Evolutionary conservation across 1,140 invertebrate genomes (phyloP).

Genomic region (Ips typographus): DNA sequence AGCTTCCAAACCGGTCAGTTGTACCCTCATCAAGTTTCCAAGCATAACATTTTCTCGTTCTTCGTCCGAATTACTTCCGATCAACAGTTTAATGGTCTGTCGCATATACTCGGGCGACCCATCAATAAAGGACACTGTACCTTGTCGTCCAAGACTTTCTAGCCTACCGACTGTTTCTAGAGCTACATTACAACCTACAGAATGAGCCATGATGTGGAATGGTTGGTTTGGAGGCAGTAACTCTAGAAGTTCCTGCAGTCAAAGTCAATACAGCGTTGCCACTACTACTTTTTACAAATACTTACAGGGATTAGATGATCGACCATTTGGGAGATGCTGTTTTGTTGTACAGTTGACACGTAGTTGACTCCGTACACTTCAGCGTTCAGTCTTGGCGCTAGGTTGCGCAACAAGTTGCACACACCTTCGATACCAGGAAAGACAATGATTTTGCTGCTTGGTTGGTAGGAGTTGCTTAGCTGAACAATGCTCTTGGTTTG

Average conservation of each 20-base stretch:
- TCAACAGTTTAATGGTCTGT: too few relatives aligned
- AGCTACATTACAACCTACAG: not conserved
- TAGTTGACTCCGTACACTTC: not conserved
- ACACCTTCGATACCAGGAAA: not conserved
- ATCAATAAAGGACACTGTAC: not conserved
- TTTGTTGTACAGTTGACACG: not conserved
- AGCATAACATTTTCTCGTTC: not conserved
- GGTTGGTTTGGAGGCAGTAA: not conserved
- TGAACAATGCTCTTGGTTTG: not conserved
- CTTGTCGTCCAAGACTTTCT: not conserved
- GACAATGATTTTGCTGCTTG: not conserved
- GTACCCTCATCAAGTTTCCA: not conserved
- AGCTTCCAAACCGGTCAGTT: not conserved
- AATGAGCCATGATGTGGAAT: not conserved
- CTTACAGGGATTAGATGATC: not conserved
- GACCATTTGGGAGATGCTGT: not conserved
- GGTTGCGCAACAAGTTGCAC: not conserved
- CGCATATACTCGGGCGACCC: not conserved
- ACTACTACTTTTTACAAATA: not conserved
- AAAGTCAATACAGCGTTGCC: not conserved
- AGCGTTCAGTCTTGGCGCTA: not conserved
- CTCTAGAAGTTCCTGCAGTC: not conserved
- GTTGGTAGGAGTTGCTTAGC: not conserved
- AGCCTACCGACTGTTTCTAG: not conserved
- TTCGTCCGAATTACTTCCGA: too few relatives aligned